Evolutionary conservation across 2,888 invertebrate species (phyloP), one percentile per base, ranked within the genome.

Genomic region (Protula sp.): DNA sequence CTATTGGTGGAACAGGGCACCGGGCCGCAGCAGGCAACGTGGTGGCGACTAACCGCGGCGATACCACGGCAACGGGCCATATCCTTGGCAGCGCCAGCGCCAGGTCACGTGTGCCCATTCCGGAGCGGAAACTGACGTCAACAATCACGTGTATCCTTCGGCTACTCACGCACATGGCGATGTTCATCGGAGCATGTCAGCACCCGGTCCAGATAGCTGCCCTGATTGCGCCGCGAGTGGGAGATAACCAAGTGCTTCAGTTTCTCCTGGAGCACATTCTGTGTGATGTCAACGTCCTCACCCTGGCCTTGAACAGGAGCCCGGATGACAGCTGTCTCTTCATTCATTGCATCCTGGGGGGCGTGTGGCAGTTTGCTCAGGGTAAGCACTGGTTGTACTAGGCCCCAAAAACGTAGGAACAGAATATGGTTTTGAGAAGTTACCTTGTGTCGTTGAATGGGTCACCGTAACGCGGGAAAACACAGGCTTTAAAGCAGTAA

Each of bases 161-260:
- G 38, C 61, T 73, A 9, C 53, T 75, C 2, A 67, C 70, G 19
- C 76, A 76, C 54, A 64, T 74, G 54, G 61, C 72, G 4, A 66
- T 75, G 69, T 72, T 14, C 38, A 9, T 38, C 19, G 38, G 9
- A 38, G 38, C 38, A 9, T 14, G 19, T 38, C 9, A 38, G 38
- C 9, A 38, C 19, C 9, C 38, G 19, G 38, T 14, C 19, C 9
- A 9, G 9, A 19, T 38, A 14, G 38, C 9, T 9, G 38, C 9
- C 9, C 19, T 38, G 38, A 19, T 38, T 14, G 38, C 19, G 9
- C 38, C 38, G 9, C 38, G 9, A 19, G 19, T 38, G 19, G 9
- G 19, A 38, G 38, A 19, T 14, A 38, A 9, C 9, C 9, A 38
- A 19, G 38, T 19, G 19, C 9, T 38, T 9, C 9, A 38, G 38